Evolutionary conservation across 2,888 invertebrate species (phyloP).

Genomic region (Andrena trimmerana): DNA sequence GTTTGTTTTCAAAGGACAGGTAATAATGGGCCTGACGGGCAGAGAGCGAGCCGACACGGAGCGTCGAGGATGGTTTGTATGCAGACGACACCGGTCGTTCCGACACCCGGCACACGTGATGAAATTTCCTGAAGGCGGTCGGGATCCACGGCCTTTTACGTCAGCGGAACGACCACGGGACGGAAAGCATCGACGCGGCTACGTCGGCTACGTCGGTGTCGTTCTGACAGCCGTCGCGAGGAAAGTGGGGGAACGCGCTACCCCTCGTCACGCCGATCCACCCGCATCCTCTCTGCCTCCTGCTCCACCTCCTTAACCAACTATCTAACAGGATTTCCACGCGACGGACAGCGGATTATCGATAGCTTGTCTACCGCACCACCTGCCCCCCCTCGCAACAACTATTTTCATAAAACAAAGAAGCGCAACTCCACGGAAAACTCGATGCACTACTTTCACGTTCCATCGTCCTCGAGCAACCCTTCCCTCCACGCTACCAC

Average conservation of each 20-base stretch:
- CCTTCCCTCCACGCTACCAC: too few species aligned
- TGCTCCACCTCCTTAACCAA: neutral
- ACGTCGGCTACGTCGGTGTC: slow-evolving; percentile 18
- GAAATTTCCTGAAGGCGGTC: slow-evolving; percentile 77
- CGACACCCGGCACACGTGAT: slow-evolving; percentile 81
- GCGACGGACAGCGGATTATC: too few species aligned
- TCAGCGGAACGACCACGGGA: slow-evolving; percentile 49
- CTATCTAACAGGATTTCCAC: too few species aligned
- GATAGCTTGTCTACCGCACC: too few species aligned
- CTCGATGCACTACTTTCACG: too few species aligned
- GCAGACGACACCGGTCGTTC: slow-evolving; percentile 79
- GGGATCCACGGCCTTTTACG: slow-evolving; percentile 64
- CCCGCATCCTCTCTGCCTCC: neutral
- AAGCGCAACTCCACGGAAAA: too few species aligned
- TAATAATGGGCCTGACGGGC: slow-evolving; percentile 77
- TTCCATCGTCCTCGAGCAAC: too few species aligned
- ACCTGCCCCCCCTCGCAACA: too few species aligned
- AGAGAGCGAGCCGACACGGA: slow-evolving; percentile 56
- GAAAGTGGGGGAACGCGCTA: neutral
- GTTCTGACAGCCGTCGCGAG: slow-evolving; percentile 38
- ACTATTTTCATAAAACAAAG: too few species aligned
- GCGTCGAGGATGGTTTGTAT: slow-evolving; percentile 76
- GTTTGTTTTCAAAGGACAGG: slow-evolving; percentile 79
- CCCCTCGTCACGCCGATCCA: too few species aligned
- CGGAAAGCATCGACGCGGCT: slow-evolving; percentile 68